These are phyloP conservation scores for Phalera bucephala DNA, from an alignment of 2,888 invertebrate species.

Conservation along the genomic window DNA sequence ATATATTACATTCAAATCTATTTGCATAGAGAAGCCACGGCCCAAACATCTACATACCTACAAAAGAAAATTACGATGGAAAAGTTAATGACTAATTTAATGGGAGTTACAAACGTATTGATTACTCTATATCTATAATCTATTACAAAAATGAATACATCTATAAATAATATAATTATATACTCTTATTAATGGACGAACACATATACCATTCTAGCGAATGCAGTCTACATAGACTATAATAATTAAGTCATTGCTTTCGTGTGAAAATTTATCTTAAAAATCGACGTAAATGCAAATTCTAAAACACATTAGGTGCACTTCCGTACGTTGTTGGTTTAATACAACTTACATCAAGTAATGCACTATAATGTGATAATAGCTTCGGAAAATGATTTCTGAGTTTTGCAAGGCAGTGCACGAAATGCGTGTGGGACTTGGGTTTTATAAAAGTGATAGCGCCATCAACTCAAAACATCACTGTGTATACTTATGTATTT, in stretches of 20 bases:
- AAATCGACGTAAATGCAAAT: slow-evolving; percentile 71
- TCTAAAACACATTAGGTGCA: slow-evolving; percentile 54
- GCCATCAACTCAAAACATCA: no score
- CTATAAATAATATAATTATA: slow-evolving; percentile 70
- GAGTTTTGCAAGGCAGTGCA: slow-evolving; percentile 57
- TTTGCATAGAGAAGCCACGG: no score
- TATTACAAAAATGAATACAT: slow-evolving; percentile 68
- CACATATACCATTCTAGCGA: slow-evolving; percentile 77
- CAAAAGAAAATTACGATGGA: background rate
- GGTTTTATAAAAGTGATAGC: no score
- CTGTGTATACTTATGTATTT: no score
- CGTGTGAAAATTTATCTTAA: slow-evolving; percentile 54
- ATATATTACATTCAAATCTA: no score
- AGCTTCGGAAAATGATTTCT: slow-evolving; percentile 20
- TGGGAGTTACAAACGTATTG: slow-evolving; percentile 29
- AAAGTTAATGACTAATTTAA: background rate
- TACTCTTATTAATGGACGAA: slow-evolving; percentile 79
- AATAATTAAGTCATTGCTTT: slow-evolving; percentile 74
- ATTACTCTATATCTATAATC: slow-evolving; percentile 49
- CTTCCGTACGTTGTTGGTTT: slow-evolving; percentile 35
- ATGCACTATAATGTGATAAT: slow-evolving; percentile 21
- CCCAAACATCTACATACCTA: no score
- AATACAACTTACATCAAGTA: slow-evolving; percentile 16
- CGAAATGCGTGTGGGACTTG: slow-evolving; percentile 53
- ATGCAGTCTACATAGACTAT: slow-evolving; percentile 77